These are phyloP conservation scores for Zhengitettix transpicula DNA, from an alignment of 2,888 invertebrate genomes.

Conservation along the genomic window DNA sequence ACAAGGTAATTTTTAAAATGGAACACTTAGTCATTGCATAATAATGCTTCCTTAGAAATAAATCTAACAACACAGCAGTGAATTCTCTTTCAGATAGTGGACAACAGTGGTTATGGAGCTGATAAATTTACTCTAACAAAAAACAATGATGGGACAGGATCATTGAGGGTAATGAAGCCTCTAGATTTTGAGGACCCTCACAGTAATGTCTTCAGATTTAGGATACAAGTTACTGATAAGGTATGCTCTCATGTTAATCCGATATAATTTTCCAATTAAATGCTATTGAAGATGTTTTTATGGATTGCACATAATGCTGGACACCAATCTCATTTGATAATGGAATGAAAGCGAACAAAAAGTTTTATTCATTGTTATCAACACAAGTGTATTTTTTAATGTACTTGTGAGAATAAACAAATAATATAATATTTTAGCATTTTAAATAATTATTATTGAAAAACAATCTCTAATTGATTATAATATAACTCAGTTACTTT, in stretches of 20 bases:
- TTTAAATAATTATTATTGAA: too few relatives aligned
- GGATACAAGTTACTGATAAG: conserved; percentile 26
- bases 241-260: conserved; percentile 2
- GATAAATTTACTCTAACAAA: conserved; percentile 31
- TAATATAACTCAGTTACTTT: too few relatives aligned
- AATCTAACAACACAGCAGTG: not conserved
- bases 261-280: too few relatives aligned
- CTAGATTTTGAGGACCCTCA: conserved; percentile 36
- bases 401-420: too few relatives aligned
- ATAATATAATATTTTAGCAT: too few relatives aligned
- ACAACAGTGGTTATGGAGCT: conserved; percentile 28
- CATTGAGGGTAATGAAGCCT: conserved; percentile 30
- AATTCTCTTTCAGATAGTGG: conserved; percentile 19
- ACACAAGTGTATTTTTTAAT: too few relatives aligned
- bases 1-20: conserved; percentile 22
- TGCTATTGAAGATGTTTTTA: too few relatives aligned
- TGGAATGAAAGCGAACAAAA: too few relatives aligned
- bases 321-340: too few relatives aligned
- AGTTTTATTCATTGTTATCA: too few relatives aligned
- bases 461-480: too few relatives aligned
- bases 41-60: not conserved
- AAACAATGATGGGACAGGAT: conserved; percentile 30
- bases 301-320: too few relatives aligned
- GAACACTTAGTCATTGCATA: not conserved
- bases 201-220: conserved; percentile 31